Conservation (phyloP, 2,113 vertebrate genomes). For the Cebus imitator region DNA sequence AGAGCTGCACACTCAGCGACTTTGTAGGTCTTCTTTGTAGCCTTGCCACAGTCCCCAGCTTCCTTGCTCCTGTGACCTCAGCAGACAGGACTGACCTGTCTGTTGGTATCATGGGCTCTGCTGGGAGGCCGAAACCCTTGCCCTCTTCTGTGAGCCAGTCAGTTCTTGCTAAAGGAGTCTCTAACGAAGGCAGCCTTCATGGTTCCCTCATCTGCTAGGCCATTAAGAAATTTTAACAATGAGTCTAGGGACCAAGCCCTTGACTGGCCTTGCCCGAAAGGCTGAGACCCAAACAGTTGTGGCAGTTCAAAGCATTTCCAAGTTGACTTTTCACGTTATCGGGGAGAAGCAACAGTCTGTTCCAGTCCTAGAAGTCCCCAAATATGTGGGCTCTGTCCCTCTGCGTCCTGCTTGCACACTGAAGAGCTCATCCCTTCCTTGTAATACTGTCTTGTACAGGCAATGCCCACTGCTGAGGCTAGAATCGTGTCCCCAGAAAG, state of each 20-base stretch:
- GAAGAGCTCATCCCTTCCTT: not conserved
- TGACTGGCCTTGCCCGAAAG: not conserved
- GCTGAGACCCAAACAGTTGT: not conserved
- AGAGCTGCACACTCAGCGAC: not conserved
- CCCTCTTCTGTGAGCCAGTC: not conserved
- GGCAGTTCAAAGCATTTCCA: not conserved
- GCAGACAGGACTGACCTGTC: rapidly evolving
- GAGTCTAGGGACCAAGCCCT: rapidly evolving
- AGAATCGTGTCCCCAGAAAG: not conserved
- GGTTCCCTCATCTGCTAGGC: not conserved
- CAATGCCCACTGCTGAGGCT: not conserved
- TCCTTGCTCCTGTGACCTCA: no score
- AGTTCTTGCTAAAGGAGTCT: rapidly evolving
- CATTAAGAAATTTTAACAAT: not conserved
- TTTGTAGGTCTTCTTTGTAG: not conserved
- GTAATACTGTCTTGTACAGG: not conserved
- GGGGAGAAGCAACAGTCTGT: not conserved
- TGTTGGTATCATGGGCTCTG: not conserved
- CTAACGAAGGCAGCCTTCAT: rapidly evolving
- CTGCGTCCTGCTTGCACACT: not conserved
- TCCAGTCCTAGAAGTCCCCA: not conserved
- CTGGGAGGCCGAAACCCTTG: rapidly evolving
- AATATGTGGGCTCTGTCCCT: not conserved
- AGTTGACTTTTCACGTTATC: not conserved
- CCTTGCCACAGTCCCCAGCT: not conserved